Evolutionary conservation across 2,888 invertebrate genomes (phyloP), one percentile per base, ranked within the genome.

Genomic region (Strigamia crassipes): DNA sequence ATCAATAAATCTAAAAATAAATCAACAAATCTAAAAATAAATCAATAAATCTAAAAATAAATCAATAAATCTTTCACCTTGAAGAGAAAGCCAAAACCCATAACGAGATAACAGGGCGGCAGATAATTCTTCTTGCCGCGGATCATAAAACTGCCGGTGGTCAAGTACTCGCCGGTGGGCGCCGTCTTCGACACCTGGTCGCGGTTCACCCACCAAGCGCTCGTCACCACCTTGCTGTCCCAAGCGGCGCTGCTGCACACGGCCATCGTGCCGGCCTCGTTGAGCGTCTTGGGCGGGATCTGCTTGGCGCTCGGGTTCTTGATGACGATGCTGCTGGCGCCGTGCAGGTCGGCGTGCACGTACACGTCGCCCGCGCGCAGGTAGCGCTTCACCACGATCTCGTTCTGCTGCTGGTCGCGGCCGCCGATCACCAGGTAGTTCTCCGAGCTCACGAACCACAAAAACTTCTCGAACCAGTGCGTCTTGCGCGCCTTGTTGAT

Each of bases 391-490:
- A 99, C 99, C 82, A 99, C 92, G 82, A 99, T 86, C 89, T 99
- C 99, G 89, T 99, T 99, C 88, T 99, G 99, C 85, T 97, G 97
- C 84, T 96, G 95, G 90, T 99, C 99, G 84, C 98, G 91, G 0
- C 98, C 98, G 78, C 94, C 99, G 87, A 99, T 96, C 51, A 99
- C 92, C 78, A 91, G 85, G 85, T 89, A 91, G 84, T 98, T 98
- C 89, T 99, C 99, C 0, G 96, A 95, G 42, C 96, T 96, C 84
- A 99, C 94, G 87, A 99, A 99, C 99, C 99, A 99, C 87, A 92
- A 94, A 89, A 99, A 99, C 89, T 99, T 99, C 89, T 99, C 99
- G 90, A 99, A 99, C 99, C 99, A 99, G 89, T 94, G 96, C 0
- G 94, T 93, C 89, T 97, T 97, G 78, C 99, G 90, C 1, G 95